Conservation (phyloP, 2,113 vertebrate species). For the Mormoops blainvillei region DNA sequence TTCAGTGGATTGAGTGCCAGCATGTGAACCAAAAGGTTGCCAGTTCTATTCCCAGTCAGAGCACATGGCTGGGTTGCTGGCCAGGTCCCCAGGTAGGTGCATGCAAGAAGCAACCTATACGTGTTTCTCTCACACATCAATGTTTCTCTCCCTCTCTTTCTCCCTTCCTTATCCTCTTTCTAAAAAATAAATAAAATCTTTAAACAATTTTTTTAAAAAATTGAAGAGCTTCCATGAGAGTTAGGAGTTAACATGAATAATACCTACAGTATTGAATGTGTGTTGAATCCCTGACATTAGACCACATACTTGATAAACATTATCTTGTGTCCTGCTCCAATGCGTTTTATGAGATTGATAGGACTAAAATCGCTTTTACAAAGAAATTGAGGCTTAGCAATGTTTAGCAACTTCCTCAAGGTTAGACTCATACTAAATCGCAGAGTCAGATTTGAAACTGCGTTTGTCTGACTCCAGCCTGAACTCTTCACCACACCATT, state of each 20-base stretch:
- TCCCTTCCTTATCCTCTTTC: too few relatives aligned
- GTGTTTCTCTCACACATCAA: too few relatives aligned
- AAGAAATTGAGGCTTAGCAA: not conserved
- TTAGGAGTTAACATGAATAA: conserved; percentile 2
- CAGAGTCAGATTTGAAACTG: not conserved
- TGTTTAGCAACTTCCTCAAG: not conserved
- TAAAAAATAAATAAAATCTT: too few relatives aligned
- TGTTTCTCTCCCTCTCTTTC: too few relatives aligned
- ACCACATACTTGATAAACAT: not conserved
- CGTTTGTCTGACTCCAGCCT: not conserved
- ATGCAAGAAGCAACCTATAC: too few relatives aligned
- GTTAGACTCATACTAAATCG: not conserved
- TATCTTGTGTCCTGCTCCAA: not conserved
- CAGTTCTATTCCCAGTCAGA: too few relatives aligned
- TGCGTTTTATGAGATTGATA: not conserved
- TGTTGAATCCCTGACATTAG: not conserved
- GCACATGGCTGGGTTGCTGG: too few relatives aligned
- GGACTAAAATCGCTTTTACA: not conserved
- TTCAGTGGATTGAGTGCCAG: too few relatives aligned
- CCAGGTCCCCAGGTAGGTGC: too few relatives aligned
- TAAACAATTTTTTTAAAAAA: not conserved
- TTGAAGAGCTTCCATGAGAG: not conserved
- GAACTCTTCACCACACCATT: not conserved
- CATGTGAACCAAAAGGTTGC: too few relatives aligned
- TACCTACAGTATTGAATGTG: not conserved